Evolutionary conservation across 2,888 invertebrate genomes (phyloP).

Genomic region (Branchellion lobata): DNA sequence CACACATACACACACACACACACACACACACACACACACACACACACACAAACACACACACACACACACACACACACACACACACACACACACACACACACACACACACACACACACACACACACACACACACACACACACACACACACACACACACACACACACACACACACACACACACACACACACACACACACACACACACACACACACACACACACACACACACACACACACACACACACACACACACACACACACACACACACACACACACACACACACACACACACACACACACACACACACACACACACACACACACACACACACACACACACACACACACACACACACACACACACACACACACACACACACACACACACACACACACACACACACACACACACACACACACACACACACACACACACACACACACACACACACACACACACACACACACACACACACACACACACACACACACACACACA

Average conservation of each 20-base stretch:
- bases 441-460: too few relatives aligned
- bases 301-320: conserved; percentile 27
- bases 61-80: conserved; percentile 21
- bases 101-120: conserved; percentile 23
- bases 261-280: conserved; percentile 18
- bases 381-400: conserved; percentile 9
- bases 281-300: conserved; percentile 23
- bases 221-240: not conserved
- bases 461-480: too few relatives aligned
- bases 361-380: conserved; percentile 23
- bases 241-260: not conserved
- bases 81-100: conserved; percentile 24
- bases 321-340: conserved; percentile 34
- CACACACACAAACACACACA: conserved; percentile 19
- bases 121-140: conserved; percentile 19
- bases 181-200: conserved; percentile 26
- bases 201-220: conserved; percentile 23
- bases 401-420: too few relatives aligned
- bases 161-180: conserved; percentile 27
- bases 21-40: conserved; percentile 29
- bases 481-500: not conserved
- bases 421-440: too few relatives aligned
- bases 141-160: not conserved
- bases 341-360: conserved; percentile 23
- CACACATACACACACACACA: not conserved